Evolutionary conservation across 2,113 vertebrate species (phyloP), one percentile per base, ranked within the genome.

Genomic region (Nannospalax galili): DNA sequence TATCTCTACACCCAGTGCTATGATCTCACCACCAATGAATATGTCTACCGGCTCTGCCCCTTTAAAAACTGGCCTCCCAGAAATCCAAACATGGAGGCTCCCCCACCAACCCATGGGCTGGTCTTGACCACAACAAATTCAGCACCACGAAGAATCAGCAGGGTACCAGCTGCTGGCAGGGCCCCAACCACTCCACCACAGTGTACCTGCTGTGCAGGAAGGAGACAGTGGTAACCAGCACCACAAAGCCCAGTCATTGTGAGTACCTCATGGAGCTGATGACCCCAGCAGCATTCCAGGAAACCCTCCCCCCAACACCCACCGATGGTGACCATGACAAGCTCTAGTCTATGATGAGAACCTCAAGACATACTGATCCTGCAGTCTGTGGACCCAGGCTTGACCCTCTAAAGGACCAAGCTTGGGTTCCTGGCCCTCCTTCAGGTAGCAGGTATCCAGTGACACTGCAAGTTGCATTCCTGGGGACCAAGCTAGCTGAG

Each of bases 181-280:
- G 99, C 40, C 99, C 99, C 8, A 99, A 98, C 97, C 98, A 99
- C 88, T 99, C 99, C 77, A 99, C 99, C 77, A 99, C 97, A 0
- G 99, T 99, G 70, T 99, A 99, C 93, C 97, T 99, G 92, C 98
- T 98, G 0, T 99, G 99, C 40, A 99, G 99, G 19, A 99, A 98
- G 91, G 99, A 99, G 88, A 99, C 99, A 0, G 96, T 97, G 9
- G 98, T 99, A 95, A 98, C 95, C 0, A 99, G 99, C 52, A 99
- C 99, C 7, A 98, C 99, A 0, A 99, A 99, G 97, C 99, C 99
- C 40, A 99, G 99, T 84, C 99, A 99, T 84, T 99, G 99, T 4
- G 99, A 99, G 93, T 99, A 99, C 97, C 98, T 99, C 88, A 99
- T 99, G 99, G 99, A 99, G 98, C 99, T 99, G 94, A 99, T 14